Conservation (phyloP, 2,888 invertebrate species). For the Cephonodes hylas region DNA sequence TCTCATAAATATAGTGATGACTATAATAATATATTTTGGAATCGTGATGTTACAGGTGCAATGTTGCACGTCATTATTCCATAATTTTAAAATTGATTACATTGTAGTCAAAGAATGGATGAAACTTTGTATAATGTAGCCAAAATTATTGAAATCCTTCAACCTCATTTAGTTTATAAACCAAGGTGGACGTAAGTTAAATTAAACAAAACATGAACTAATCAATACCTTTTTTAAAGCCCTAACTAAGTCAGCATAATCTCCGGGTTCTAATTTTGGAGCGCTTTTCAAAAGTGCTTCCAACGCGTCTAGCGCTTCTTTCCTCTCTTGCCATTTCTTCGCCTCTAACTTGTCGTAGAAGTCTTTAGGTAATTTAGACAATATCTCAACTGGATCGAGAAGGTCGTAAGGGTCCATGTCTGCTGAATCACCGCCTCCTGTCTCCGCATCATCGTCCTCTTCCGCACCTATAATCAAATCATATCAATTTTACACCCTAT, state of each 20-base stretch:
- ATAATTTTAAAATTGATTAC: no score
- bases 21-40: no score
- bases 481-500: no score
- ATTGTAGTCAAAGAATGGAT: no score
- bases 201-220: no score
- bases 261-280: slow-evolving; percentile 94
- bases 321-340: slow-evolving; percentile 98
- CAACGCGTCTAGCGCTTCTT: slow-evolving; percentile 92
- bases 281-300: slow-evolving; percentile 88
- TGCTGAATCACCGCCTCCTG: slow-evolving; percentile 82
- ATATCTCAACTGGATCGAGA: slow-evolving; percentile 94
- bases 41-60: no score
- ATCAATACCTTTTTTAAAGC: slow-evolving; percentile 92
- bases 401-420: slow-evolving; percentile 95
- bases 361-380: slow-evolving; percentile 96
- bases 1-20: no score
- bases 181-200: no score
- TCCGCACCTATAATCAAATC: slow-evolving; percentile 49
- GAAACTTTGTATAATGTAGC: no score
- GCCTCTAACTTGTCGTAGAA: slow-evolving; percentile 97
- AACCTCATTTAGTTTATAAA: no score
- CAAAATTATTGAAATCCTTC: no score
- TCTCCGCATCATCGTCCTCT: slow-evolving; percentile 80
- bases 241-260: slow-evolving; percentile 94
- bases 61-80: no score